Base-by-base conservation (phyloP, 1,140 invertebrate species). In the Saccostrea glomerata region DNA sequence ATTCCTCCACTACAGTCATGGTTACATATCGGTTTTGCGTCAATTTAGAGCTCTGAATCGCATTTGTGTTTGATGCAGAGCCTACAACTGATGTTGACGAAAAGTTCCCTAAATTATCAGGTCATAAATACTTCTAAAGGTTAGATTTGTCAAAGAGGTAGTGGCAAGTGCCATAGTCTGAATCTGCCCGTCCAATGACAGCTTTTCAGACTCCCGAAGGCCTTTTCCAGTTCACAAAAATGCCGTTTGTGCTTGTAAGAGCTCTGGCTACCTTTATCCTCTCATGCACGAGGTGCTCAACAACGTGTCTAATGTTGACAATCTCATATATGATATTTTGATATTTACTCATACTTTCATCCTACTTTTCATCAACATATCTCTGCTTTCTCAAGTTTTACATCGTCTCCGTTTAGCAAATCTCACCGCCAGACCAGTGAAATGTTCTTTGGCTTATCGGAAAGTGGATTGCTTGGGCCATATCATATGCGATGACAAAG, bases 21-120 rank as follows among this genome's bases (percentile, higher is more conserved):
- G 91, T 92, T 3, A 85, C 92, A 73, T 84, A 92, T 47, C 91
- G 94, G 86, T 89, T 96, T 88, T 95, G 93, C 88, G 90, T 96
- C 0, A 95, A 96, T 96, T 93, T 90, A 82, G 95, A 55, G 58
- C 82, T 40, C 63, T 96, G 20, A 96, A 96, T 90, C 13, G 5
- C 86, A 91, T 89, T 0, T 0, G 91, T 94, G 0, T 90, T 92
- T 66, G 95, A 96, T 90, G 92, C 90, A 66, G 96, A 95, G 89
- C 96, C 96, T 91, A 87, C 96, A 7, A 96, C 95, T 0, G 86
- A 91, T 7, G 95, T 96, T 36, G 94, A 96, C 13, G 95, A 95
- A 15, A 92, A 91, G n/a, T 86, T 89, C 55, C 60, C 87, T 7
- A 86, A 85, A 82, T 63, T 89, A 17, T 20, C 83, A n/a, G 87